Base-by-base conservation (phyloP, 2,797 vertebrate species). In the Lutjanus argentimaculatus region DNA sequence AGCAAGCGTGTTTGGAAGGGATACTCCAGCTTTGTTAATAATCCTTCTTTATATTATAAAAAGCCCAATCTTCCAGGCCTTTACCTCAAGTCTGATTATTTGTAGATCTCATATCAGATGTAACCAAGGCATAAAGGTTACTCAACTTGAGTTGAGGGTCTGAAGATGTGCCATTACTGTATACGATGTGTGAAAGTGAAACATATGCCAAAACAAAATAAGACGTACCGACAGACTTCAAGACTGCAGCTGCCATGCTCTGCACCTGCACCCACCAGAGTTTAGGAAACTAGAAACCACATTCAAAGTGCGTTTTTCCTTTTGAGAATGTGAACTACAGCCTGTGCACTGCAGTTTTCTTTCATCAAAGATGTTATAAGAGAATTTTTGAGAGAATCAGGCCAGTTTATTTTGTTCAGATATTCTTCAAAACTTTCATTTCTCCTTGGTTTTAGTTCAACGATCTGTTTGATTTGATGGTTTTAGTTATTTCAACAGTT, bases 181-280 rank as follows among this genome's bases (percentile, higher is more conserved):
- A n/a, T 15, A 48, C 48, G 10, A 17, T 46, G 15, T 68, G 11
- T 71, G 8, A 71, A 70, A 46, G 40, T 63, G 21, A 69, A 72
- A 77, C 12, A 15, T 19, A 19, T 62, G 14, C 16, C 15, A 72
- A 6, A 11, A 49, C 15, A 68, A 67, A 57, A 67, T 25, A 58
- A 58, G 42, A 52, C 12, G 19, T 2, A 16, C 10, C 43, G 7
- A 73, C 4, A 75, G 14, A 69, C 10, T 22, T 70, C 8, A 56
- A 67, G 17, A 43, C n/a, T 9, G n/a, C 59, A 76, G 49, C 51
- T 71, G 56, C 22, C 22, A 36, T 52, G 30, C 30, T 77, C 62
- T 87, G 83, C 84, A 90, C 78, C 75, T 88, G 77, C 75, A 74
- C 2, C 8, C 19, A 16, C 12, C 43, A 45, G 6, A 57, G 13